Conservation (phyloP, 1,140 invertebrate species). For the Gonatopus flavifemur region DNA sequence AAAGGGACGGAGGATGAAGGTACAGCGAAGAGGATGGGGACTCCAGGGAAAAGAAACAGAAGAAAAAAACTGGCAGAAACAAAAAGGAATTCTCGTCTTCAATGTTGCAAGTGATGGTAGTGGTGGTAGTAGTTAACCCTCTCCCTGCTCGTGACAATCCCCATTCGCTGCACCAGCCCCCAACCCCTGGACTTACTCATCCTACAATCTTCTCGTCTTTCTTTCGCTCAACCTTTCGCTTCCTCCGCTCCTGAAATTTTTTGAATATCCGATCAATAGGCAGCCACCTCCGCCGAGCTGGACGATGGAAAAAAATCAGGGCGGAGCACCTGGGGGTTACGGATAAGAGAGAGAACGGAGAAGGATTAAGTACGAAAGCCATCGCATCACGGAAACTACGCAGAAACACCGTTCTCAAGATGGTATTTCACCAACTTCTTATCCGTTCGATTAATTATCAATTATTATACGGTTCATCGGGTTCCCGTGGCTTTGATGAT, state of each 20-base stretch:
- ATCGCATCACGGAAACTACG: no score
- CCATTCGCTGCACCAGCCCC: conserved; percentile 16
- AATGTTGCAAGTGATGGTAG: not conserved
- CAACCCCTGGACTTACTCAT: conserved; percentile 6
- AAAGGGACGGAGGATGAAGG: conserved; percentile 23
- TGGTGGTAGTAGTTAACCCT: conserved; percentile 37
- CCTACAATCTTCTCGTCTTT: conserved; percentile 20
- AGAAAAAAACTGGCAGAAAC: conserved; percentile 30
- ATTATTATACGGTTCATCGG: not conserved
- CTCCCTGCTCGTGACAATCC: conserved; percentile 32
- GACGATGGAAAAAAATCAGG: conserved; percentile 41
- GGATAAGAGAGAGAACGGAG: conserved; percentile 27
- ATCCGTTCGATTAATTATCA: conserved; percentile 2
- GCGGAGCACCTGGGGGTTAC: conserved; percentile 34
- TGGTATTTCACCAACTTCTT: not conserved
- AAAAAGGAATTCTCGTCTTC: conserved; percentile 41
- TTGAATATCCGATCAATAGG: conserved; percentile 57
- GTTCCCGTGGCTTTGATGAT: no score
- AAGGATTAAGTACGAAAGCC: conserved; percentile 18
- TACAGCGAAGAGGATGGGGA: conserved; percentile 23
- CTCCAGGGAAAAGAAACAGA: conserved; percentile 34
- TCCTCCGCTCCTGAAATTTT: conserved; percentile 48
- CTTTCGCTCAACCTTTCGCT: not conserved
- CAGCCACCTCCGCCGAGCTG: no score
- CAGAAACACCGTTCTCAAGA: not conserved